These are phyloP conservation scores for Drosophila prolongata DNA, from an alignment of 2,888 invertebrate species.

Conservation along the genomic window DNA sequence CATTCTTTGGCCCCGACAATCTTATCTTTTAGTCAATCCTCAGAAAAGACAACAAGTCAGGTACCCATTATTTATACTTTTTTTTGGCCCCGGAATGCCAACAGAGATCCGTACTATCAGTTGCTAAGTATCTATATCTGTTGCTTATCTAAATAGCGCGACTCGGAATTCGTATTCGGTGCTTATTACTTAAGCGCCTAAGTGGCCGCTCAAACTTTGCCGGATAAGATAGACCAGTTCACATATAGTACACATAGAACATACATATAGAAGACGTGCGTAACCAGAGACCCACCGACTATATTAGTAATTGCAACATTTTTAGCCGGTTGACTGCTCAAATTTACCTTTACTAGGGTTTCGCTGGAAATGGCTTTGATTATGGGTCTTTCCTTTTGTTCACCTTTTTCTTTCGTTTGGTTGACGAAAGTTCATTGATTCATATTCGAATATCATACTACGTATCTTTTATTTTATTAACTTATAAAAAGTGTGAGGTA, in stretches of 20 bases:
- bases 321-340: conserved; percentile 58
- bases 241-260: neutral
- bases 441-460: conserved; percentile 28
- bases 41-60: conserved; percentile 6
- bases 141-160: conserved; percentile 35
- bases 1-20: conserved; percentile 20
- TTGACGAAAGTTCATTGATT: conserved; percentile 65
- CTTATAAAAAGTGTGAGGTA: neutral
- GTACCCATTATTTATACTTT: neutral
- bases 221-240: conserved; percentile 57
- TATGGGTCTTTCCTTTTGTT: neutral
- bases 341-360: conserved; percentile 24
- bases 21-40: conserved; percentile 29
- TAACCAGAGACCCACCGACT: conserved; percentile 23
- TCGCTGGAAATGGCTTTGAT: conserved; percentile 21
- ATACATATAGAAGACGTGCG: conserved; percentile 35
- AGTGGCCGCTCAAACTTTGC: conserved; percentile 17
- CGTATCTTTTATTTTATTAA: conserved; percentile 14
- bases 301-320: conserved; percentile 56
- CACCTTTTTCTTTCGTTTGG: neutral
- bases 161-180: conserved; percentile 19
- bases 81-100: conserved; percentile 7
- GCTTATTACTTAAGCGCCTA: conserved; percentile 47
- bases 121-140: conserved; percentile 23
- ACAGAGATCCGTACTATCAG: conserved; percentile 28